Percentiles rank a stretch among this genome's conserved stretches.
Conservation (phyloP, 2,113 vertebrate species). For the Albula goreensis region DNA sequence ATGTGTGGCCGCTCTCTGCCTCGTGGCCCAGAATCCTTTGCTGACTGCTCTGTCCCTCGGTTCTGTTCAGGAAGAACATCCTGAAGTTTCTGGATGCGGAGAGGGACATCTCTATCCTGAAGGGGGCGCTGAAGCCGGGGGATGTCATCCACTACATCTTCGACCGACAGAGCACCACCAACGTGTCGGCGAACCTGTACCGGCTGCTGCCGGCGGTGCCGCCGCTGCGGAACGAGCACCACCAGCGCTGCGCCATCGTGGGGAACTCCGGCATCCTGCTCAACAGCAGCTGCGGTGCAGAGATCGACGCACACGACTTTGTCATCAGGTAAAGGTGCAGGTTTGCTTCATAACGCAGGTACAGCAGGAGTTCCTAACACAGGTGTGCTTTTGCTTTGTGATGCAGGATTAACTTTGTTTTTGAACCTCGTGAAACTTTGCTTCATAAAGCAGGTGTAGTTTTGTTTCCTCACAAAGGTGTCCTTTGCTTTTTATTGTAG, state of each 20-base stretch:
- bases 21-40: no score
- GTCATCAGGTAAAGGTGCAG: slow-evolving; percentile 80
- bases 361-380: neutral
- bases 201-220: slow-evolving; percentile 78
- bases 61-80: slow-evolving; percentile 81
- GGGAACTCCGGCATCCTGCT: slow-evolving; percentile 93
- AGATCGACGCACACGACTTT: slow-evolving; percentile 90
- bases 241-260: slow-evolving; percentile 88
- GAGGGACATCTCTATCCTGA: slow-evolving; percentile 93
- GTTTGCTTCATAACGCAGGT: no score
- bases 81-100: slow-evolving; percentile 90
- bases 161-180: slow-evolving; percentile 88
- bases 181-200: slow-evolving; percentile 92
- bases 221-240: slow-evolving; percentile 81
- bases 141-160: slow-evolving; percentile 94
- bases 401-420: no score
- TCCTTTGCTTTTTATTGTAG: no score
- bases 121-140: slow-evolving; percentile 87
- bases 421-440: no score
- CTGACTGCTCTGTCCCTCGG: no score
- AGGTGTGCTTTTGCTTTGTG: neutral
- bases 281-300: slow-evolving; percentile 87
- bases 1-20: no score
- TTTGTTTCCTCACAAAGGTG: no score
- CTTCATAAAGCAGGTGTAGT: no score